These are phyloP conservation scores for Yponomeuta sedellus DNA, from an alignment of 2,888 invertebrate genomes.

Conservation along the genomic window DNA sequence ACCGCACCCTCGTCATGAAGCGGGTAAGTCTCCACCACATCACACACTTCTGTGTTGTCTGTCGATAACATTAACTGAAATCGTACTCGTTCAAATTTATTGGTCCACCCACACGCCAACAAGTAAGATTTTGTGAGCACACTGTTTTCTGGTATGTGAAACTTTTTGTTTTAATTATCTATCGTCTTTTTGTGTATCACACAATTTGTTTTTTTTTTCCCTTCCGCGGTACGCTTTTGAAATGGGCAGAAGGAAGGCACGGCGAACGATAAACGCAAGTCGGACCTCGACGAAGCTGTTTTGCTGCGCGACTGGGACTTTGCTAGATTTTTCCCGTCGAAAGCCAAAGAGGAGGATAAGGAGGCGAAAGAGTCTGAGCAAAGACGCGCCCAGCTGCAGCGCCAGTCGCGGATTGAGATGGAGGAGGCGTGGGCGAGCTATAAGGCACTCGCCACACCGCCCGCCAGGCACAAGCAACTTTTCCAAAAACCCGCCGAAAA, in stretches of 20 bases:
- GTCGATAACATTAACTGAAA: slow-evolving; percentile 13
- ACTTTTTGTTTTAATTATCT: slow-evolving; percentile 16
- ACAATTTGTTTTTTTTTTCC: slow-evolving; percentile 29
- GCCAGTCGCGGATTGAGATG: slow-evolving; percentile 65
- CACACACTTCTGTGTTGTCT: neutral
- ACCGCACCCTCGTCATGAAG: slow-evolving; percentile 94
- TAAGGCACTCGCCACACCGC: slow-evolving; percentile 62
- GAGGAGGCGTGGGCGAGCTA: slow-evolving; percentile 67
- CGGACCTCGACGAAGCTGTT: slow-evolving; percentile 85
- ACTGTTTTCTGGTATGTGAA: slow-evolving; percentile 16
- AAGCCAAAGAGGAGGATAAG: slow-evolving; percentile 42
- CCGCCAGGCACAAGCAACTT: slow-evolving; percentile 56
- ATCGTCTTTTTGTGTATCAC: slow-evolving; percentile 23
- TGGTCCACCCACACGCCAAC: slow-evolving; percentile 52
- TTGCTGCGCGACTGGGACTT: slow-evolving; percentile 92
- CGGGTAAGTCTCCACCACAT: slow-evolving; percentile 81
- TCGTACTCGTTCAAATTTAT: slow-evolving; percentile 6
- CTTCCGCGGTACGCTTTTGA: slow-evolving; percentile 28
- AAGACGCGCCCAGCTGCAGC: slow-evolving; percentile 56
- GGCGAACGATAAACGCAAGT: slow-evolving; percentile 59
- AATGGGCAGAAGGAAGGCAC: slow-evolving; percentile 59
- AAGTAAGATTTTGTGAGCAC: slow-evolving; percentile 69
- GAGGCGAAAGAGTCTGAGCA: slow-evolving; percentile 47
- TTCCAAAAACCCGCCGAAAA: slow-evolving; percentile 48
- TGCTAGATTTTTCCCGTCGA: slow-evolving; percentile 86